Base-by-base conservation (phyloP, 2,113 vertebrate species). In the Myotis brandtii region DNA sequence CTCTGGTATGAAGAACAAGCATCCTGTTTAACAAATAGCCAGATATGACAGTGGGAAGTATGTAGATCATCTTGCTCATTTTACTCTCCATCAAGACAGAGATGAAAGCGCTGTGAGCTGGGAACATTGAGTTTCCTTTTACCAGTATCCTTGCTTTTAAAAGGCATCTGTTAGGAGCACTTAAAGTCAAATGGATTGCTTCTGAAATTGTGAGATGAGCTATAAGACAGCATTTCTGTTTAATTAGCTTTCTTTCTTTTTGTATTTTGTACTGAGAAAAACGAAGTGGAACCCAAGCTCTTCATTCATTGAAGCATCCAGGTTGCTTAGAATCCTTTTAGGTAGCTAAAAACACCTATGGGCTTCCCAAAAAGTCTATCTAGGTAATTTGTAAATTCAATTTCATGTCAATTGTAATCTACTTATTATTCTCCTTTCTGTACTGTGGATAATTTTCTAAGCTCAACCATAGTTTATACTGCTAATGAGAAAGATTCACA, bases 151-250 rank as follows among this genome's bases (percentile, higher is more conserved):
- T 75, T 80, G 59, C 82, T 95, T 95, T 95, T 93, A 94, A 91
- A 90, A 87, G 80, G 46, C 89, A 82, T 56, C 92, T 97, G 81
- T 97, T 88, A 96, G 92, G 82, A 92, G 75, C 75, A 86, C 93
- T 95, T 89, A 92, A 72, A 92, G 81, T 75, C 37, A 90, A 96
- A 91, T 95, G 73, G 90, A 95, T 85, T 64, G 88, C 48, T 73
- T 91, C 84, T 92, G 87, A 95, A 93, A 97, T 76, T 94, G 72
- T 86, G 85, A 96, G 62, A 80, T 75, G 59, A 86, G 59, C 48
- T 85, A 77, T 77, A 91, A 69, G 46, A 64, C 52, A 43, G 30
- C 70, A 80, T 96, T 97, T 95, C 81, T 88, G 66, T 93, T 91
- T 95, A 94, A 93, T 95, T 95, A 94, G 52, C 9, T 87, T 86